Evolutionary conservation across 2,797 vertebrate genomes (phyloP).

Genomic region (Huso huso): DNA sequence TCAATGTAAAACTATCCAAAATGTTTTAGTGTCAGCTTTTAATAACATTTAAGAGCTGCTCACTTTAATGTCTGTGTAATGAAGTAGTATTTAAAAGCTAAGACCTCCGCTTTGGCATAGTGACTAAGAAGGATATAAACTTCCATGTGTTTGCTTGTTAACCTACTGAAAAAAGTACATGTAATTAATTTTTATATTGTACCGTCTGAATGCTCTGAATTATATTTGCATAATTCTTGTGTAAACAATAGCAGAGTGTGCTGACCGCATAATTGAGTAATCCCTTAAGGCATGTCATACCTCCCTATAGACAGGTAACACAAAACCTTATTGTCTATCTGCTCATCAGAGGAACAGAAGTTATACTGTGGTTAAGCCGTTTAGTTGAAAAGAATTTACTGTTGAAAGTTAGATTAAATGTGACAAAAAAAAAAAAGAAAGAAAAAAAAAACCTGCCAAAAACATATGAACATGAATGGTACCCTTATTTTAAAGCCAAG

Average conservation of each 20-base stretch:
- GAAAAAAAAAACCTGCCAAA: constrained; percentile 28
- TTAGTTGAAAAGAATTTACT: constrained; percentile 49
- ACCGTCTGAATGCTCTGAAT: not conserved
- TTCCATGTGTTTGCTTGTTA: not conserved
- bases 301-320: constrained; percentile 50
- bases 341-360: constrained; percentile 55
- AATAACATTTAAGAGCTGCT: not conserved
- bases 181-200: not conserved
- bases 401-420: constrained; percentile 46
- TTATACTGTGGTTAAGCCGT: constrained; percentile 58
- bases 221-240: constrained; percentile 36
- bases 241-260: constrained; percentile 64
- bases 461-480: constrained; percentile 32
- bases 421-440: constrained; percentile 18
- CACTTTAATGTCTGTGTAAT: not conserved
- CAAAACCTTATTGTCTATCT: constrained; percentile 67
- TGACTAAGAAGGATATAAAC: not conserved
- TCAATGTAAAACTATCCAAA: too few relatives aligned
- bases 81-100: not conserved
- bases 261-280: constrained; percentile 45
- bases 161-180: not conserved
- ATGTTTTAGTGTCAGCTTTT: too few relatives aligned
- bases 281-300: constrained; percentile 59
- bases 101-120: not conserved
- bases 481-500: constrained; percentile 33